phyloP scores from a whole-genome alignment of 1,140 invertebrate genomes.

The Diorhabda carinulata region DNA sequence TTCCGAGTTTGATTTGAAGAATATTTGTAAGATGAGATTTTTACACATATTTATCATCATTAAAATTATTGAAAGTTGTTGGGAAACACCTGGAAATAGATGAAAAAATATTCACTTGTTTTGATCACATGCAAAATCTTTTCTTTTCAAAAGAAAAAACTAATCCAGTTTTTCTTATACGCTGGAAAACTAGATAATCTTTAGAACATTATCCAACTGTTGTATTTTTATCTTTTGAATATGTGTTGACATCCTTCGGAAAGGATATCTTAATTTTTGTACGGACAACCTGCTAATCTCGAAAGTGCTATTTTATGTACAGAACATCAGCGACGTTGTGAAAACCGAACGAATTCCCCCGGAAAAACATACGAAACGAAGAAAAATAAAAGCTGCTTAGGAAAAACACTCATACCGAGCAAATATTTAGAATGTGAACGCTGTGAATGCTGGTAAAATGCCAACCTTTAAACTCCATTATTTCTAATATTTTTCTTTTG shows the following conservation, averaged over 20 bases:
- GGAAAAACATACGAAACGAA: not conserved
- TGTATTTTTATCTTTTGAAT: too few relatives aligned
- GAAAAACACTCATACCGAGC: conserved; percentile 5
- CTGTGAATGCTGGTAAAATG: conserved; percentile 7
- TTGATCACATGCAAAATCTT: too few relatives aligned
- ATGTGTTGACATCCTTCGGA: not conserved
- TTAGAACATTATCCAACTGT: too few relatives aligned
- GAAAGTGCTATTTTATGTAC: not conserved
- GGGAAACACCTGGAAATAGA: too few relatives aligned
- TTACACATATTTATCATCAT: too few relatives aligned
- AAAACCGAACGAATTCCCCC: not conserved
- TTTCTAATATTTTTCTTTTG: conserved; percentile 12
- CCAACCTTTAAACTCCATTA: conserved; percentile 15
- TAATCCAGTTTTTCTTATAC: too few relatives aligned
- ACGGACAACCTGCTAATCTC: not conserved
- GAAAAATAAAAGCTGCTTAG: conserved; percentile 1
- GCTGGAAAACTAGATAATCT: too few relatives aligned
- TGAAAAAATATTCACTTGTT: too few relatives aligned
- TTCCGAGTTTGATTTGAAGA: too few relatives aligned
- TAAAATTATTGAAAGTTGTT: too few relatives aligned
- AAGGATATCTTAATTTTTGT: not conserved
- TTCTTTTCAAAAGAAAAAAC: too few relatives aligned
- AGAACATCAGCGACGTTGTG: not conserved
- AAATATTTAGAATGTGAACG: conserved; percentile 11
- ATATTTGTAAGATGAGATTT: too few relatives aligned